These are phyloP conservation scores for Dynastes maya DNA, from an alignment of 2,888 invertebrate genomes.

Conservation along the genomic window DNA sequence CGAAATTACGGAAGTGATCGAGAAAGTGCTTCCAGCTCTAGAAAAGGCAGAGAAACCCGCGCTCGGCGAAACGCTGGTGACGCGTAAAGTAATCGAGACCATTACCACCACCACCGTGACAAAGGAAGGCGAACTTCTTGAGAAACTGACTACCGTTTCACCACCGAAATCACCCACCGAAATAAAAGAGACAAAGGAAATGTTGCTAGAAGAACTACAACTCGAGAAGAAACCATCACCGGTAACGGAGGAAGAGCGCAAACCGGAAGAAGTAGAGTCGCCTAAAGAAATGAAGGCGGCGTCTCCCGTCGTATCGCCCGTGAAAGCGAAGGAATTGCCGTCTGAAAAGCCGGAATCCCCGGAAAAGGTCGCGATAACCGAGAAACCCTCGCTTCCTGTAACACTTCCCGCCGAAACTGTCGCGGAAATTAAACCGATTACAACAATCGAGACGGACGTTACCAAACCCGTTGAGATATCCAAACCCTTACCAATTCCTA, in stretches of 20 bases:
- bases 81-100: slow-evolving; percentile 22
- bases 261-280: background rate
- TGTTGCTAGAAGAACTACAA: background rate
- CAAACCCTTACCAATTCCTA: slow-evolving; percentile 12
- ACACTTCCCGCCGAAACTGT: background rate
- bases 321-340: background rate
- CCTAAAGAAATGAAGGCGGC: background rate
- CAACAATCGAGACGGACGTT: background rate
- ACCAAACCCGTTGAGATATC: background rate
- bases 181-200: slow-evolving; percentile 7
- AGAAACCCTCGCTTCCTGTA: background rate
- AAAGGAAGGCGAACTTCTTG: background rate
- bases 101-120: slow-evolving; percentile 8
- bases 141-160: background rate
- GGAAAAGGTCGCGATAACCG: background rate
- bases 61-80: background rate
- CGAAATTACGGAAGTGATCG: background rate
- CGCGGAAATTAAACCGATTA: too few species aligned
- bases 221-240: background rate
- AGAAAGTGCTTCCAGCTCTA: background rate
- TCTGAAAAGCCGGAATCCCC: background rate
- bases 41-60: background rate
- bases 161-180: slow-evolving; percentile 5
- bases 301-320: background rate
- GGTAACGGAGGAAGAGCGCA: background rate